Base-by-base conservation (phyloP, 2,888 invertebrate species). In the Meghimatium bilineatum region DNA sequence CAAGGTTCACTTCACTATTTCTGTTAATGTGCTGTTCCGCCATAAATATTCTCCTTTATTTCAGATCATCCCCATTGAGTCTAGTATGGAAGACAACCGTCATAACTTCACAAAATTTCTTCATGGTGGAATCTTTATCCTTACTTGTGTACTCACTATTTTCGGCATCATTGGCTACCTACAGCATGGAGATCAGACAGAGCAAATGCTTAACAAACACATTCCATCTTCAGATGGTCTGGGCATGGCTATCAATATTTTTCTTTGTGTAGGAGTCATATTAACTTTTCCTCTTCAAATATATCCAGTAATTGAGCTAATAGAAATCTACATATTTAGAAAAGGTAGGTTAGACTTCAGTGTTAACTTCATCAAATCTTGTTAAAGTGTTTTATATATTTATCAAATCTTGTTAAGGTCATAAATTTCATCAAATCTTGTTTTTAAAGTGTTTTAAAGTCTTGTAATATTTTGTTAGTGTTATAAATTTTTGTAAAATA, bases 1-100 rank as follows among this genome's bases (percentile, higher is more conserved):
- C 49, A 49, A 49, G 8, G 17, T 17, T 49, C 10, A 49, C 8
- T 17, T 17, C 49, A 49, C 17, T 49, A 49, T 8, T 49, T 12
- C 49, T 49, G 49, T 49, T 12, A 12, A 49, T 49, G 49, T 12
- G 10, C 49, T 32, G 10, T n/a, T 44, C n/a, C 49, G 5, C 49
- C 8, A n/a, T 49, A 14, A 49, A 29, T 23, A 32, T 29, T 29
- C 6, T 85, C 6, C 52, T 74, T 56, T 56, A 26, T 49, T 85
- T 0, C 86, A 93, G 93, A 89, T 93, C n/a, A 89, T 93, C 67
- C 93, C 93, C n/a, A 92, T 93, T 29, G 92, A 93, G 82, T 90
- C 91, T 1, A 93, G 93, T 85, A 93, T 93, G 93, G 92, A 90
- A 32, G 92, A 91, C n/a, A 92, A 92, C 85, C 88, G 91, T 14